Evolutionary conservation across 2,797 vertebrate species (phyloP).

Genomic region (Chiroxiphia lanceolata): DNA sequence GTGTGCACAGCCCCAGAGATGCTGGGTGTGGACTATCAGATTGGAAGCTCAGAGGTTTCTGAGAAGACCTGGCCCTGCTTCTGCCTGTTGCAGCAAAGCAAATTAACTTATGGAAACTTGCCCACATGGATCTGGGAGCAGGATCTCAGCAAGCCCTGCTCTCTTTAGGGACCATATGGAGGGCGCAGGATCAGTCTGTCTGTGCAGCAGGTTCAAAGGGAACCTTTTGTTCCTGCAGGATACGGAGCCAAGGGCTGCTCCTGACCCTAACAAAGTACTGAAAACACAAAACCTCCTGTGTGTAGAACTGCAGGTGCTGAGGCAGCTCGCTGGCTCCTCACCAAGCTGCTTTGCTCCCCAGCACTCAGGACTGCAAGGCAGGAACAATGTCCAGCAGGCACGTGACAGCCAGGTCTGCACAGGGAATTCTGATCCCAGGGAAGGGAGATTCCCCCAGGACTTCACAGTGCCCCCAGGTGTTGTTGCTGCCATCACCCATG

Average conservation of each 20-base stretch:
- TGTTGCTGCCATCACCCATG: not conserved
- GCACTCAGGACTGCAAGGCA: not conserved
- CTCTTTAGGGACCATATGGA: not conserved
- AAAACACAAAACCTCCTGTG: not conserved
- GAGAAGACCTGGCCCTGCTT: not conserved
- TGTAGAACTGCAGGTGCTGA: not conserved
- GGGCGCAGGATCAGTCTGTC: not conserved
- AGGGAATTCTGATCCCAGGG: not conserved
- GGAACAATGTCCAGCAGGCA: not conserved
- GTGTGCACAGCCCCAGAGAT: not conserved
- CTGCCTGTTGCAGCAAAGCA: not conserved
- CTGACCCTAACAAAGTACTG: not conserved
- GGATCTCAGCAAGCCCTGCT: not conserved
- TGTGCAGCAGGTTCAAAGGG: not conserved
- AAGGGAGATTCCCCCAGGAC: not conserved
- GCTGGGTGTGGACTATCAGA: conserved; percentile 8
- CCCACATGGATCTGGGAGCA: not conserved
- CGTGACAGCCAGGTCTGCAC: not conserved
- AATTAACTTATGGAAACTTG: not conserved
- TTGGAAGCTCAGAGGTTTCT: not conserved
- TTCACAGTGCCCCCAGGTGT: not conserved
- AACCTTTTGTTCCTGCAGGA: not conserved
- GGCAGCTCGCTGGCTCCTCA: not conserved
- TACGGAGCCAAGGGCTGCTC: not conserved
- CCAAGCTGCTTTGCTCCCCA: not conserved